These are phyloP conservation scores for Actinemys pallida DNA, from an alignment of 2,113 vertebrate genomes.

Conservation along the genomic window DNA sequence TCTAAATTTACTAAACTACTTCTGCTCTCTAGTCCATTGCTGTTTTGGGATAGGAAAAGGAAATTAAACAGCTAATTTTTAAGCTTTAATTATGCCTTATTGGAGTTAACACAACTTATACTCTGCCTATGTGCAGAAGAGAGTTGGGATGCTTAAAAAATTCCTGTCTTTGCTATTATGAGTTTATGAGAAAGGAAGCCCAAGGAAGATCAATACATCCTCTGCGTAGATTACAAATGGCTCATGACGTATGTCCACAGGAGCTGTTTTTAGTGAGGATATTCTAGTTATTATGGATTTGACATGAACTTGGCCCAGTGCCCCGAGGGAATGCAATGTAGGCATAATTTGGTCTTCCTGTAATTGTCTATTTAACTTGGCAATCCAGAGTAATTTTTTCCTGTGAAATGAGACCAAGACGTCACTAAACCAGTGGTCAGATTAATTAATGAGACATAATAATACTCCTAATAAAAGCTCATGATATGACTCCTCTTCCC, in stretches of 20 bases:
- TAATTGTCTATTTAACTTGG: conserved; percentile 95
- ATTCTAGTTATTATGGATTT: conserved; percentile 94
- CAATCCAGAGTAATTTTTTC: conserved; percentile 87
- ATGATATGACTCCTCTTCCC: conserved; percentile 80
- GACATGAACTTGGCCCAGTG: conserved; percentile 94
- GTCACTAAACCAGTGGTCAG: conserved; percentile 81
- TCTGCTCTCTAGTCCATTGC: conserved; percentile 46
- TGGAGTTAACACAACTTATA: conserved; percentile 80
- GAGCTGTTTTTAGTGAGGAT: conserved; percentile 91
- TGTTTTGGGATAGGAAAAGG: conserved; percentile 71
- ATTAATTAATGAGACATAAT: conserved; percentile 89
- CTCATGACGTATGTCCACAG: conserved; percentile 90
- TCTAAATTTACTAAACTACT: conserved; percentile 27
- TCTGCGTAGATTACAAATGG: conserved; percentile 92
- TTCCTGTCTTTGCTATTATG: conserved; percentile 81
- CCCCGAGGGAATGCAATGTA: conserved; percentile 92
- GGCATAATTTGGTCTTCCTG: conserved; percentile 99
- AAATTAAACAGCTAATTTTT: conserved; percentile 67
- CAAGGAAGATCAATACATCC: conserved; percentile 94
- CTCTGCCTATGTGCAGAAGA: conserved; percentile 53
- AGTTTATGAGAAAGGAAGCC: conserved; percentile 98
- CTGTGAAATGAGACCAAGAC: conserved; percentile 86
- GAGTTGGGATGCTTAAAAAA: conserved; percentile 63
- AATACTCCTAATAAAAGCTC: conserved; percentile 87
- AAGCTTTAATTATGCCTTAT: conserved; percentile 83